These are phyloP conservation scores for Gnathonemus longibarbis DNA, from an alignment of 2,113 vertebrate species.

Conservation along the genomic window DNA sequence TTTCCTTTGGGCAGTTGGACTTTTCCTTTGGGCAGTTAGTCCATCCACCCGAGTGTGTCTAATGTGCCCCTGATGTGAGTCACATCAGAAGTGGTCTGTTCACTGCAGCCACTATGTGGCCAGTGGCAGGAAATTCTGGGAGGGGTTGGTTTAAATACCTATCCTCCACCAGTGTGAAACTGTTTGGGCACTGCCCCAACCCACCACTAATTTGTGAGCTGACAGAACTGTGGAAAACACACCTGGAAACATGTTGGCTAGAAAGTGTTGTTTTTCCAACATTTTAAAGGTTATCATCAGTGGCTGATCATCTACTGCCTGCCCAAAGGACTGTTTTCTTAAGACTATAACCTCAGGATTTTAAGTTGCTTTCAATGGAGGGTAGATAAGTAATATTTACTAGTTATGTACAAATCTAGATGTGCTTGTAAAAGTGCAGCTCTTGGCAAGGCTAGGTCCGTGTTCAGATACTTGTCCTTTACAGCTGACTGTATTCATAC, in stretches of 20 bases:
- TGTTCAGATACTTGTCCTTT: background rate
- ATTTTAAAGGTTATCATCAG: background rate
- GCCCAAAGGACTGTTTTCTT: background rate
- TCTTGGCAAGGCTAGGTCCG: background rate
- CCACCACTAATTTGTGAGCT: background rate
- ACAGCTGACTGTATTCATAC: background rate
- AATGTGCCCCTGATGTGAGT: background rate
- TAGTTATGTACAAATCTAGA: background rate
- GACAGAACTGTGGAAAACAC: background rate
- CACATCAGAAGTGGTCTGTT: background rate
- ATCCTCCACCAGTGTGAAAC: background rate
- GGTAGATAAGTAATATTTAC: background rate
- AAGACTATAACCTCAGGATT: background rate
- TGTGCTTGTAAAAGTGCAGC: background rate
- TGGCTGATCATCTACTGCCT: background rate
- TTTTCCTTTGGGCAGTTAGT: background rate
- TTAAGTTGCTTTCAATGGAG: background rate
- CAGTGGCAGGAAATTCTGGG: background rate
- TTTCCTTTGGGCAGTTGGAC: background rate
- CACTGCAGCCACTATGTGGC: background rate
- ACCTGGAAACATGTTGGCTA: background rate
- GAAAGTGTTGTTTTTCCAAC: background rate
- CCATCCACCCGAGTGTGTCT: background rate
- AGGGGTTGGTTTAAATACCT: background rate
- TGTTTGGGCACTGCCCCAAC: background rate